These are phyloP conservation scores for Cichladusa arquata DNA, from an alignment of 2,113 vertebrate species.

Conservation along the genomic window DNA sequence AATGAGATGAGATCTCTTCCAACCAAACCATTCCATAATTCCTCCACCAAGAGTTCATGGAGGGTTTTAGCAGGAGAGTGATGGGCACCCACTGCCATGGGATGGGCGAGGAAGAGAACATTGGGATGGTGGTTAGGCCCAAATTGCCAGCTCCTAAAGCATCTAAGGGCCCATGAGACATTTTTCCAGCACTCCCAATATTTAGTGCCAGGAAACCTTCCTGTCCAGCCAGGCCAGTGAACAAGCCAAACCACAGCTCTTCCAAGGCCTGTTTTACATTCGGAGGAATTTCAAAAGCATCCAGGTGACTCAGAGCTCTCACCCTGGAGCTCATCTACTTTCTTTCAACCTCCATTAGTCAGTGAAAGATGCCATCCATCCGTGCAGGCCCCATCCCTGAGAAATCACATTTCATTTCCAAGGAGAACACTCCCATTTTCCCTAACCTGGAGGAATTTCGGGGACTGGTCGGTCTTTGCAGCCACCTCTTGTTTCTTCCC, in stretches of 20 bases:
- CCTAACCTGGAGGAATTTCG: fast-evolving
- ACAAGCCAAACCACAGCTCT: not conserved
- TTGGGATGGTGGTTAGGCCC: not conserved
- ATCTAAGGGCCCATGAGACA: not conserved
- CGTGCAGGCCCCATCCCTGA: not conserved
- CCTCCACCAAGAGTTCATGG: not conserved
- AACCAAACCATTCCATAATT: not conserved
- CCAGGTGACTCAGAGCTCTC: not conserved
- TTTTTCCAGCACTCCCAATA: not conserved
- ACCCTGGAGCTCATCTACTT: not conserved
- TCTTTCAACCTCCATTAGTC: not conserved
- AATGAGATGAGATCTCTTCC: not conserved
- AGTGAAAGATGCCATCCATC: not conserved
- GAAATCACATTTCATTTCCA: not conserved
- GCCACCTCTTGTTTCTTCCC: not conserved
- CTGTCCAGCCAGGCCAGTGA: not conserved
- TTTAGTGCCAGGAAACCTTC: not conserved
- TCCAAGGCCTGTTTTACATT: not conserved
- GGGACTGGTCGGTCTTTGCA: not conserved
- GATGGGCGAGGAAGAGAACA: fast-evolving
- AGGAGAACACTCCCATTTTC: not conserved
- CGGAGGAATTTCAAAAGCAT: not conserved
- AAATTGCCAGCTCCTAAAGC: not conserved
- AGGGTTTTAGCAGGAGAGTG: not conserved
- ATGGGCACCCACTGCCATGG: fast-evolving